Evolutionary conservation across 2,113 vertebrate genomes (phyloP).

Genomic region (Osmerus eperlanus): DNA sequence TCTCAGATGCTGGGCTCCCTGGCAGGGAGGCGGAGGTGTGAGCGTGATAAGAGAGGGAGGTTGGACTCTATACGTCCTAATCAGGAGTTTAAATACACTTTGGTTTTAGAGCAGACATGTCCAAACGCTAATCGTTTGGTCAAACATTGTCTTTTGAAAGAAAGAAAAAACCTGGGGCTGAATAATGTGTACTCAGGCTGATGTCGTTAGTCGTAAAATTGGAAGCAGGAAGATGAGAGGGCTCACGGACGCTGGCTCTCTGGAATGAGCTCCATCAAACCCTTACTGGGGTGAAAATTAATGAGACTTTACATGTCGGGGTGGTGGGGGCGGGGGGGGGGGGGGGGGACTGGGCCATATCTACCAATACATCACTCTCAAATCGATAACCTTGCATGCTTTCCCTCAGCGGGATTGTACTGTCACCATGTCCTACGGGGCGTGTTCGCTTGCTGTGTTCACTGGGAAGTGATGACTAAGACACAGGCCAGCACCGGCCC

Average conservation of each 20-base stretch:
- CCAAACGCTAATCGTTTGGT: constrained; percentile 27
- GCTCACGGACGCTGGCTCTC: neutral
- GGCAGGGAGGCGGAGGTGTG: constrained; percentile 77
- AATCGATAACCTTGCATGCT: too few species aligned
- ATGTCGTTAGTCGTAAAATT: neutral
- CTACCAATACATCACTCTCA: too few species aligned
- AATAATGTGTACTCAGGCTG: neutral
- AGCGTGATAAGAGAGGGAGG: constrained; percentile 64
- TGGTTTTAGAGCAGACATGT: constrained; percentile 23
- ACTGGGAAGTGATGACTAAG: constrained; percentile 47
- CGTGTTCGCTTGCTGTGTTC: constrained; percentile 47
- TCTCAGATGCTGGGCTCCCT: constrained; percentile 62
- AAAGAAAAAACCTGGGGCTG: neutral
- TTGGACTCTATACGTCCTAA: constrained; percentile 66
- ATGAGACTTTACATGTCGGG: neutral
- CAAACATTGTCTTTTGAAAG: constrained; percentile 9
- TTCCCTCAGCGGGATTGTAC: too few species aligned
- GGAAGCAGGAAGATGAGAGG: neutral
- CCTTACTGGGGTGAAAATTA: neutral
- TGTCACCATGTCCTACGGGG: too few species aligned
- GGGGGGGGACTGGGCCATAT: too few species aligned
- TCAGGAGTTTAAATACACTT: constrained; percentile 46
- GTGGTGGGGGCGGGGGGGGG: too few species aligned
- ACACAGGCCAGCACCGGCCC: constrained; percentile 18
- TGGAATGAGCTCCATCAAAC: neutral